Evolutionary conservation across 2,797 vertebrate species (phyloP).

Genomic region (Cygnus olor): DNA sequence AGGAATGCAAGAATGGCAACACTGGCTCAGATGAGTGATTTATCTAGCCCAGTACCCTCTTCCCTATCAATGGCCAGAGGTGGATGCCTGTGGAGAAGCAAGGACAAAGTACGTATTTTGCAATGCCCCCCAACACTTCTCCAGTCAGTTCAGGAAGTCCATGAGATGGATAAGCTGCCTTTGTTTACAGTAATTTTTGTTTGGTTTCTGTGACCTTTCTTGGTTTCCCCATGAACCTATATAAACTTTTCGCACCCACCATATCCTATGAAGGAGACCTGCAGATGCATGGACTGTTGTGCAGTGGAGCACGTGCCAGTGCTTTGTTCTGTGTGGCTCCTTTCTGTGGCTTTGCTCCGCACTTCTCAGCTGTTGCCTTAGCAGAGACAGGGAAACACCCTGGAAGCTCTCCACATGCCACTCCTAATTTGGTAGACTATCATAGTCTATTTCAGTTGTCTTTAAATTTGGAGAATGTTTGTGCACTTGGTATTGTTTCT

Average conservation of each 20-base stretch:
- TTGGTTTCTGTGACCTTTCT: not conserved
- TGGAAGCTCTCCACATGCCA: not conserved
- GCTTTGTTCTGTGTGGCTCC: not conserved
- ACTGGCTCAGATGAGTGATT: not conserved
- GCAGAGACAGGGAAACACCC: not conserved
- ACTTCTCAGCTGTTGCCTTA: not conserved
- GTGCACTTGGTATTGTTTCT: not conserved
- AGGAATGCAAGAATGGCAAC: not conserved
- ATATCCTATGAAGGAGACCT: not conserved
- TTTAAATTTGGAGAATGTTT: not conserved
- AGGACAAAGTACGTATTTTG: accelerated
- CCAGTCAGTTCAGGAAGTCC: not conserved
- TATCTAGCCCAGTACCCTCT: not conserved
- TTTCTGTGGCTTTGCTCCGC: not conserved
- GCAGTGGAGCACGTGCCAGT: not conserved
- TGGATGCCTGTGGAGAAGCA: not conserved
- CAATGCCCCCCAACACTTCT: not conserved
- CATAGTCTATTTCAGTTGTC: too few relatives aligned
- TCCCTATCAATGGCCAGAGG: not conserved
- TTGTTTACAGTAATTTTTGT: not conserved
- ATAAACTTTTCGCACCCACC: not conserved
- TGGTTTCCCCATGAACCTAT: not conserved
- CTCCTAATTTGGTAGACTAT: not conserved
- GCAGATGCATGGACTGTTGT: not conserved
- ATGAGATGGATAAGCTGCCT: not conserved